A percentile compares a stretch with the other conserved stretches of the same genome.
These are phyloP conservation scores for Tetanocera ferruginea DNA, from an alignment of 2,888 invertebrate genomes.

Conservation along the genomic window DNA sequence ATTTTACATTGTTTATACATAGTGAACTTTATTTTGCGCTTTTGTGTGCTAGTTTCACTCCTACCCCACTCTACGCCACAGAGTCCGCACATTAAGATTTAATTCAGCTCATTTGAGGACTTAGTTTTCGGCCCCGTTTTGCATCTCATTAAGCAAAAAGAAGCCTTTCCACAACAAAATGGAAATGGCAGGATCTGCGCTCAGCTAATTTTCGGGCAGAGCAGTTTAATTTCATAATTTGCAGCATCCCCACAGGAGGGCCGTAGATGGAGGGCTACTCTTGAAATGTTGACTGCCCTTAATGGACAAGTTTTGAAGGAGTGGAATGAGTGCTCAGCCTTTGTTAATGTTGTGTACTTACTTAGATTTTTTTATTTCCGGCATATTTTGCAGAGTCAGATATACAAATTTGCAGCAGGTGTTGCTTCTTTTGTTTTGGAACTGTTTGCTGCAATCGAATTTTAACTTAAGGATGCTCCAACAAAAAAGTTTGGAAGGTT, in stretches of 20 bases:
- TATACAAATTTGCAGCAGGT: too few relatives aligned
- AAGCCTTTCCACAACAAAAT: background rate
- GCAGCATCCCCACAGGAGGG: background rate
- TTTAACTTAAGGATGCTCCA: too few relatives aligned
- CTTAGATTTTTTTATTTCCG: too few relatives aligned
- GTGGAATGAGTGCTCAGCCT: too few relatives aligned
- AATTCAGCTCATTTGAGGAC: slow-evolving; percentile 23
- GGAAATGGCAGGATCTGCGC: background rate
- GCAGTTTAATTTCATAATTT: slow-evolving; percentile 23
- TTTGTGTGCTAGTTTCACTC: background rate
- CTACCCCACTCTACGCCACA: background rate
- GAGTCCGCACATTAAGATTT: slow-evolving; percentile 28
- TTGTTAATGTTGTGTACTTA: too few relatives aligned
- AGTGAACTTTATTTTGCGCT: slow-evolving; percentile 24
- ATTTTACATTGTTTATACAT: background rate
- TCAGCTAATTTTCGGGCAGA: slow-evolving; percentile 18
- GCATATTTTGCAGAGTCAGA: too few relatives aligned
- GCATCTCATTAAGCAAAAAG: slow-evolving; percentile 12
- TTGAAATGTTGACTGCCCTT: too few relatives aligned
- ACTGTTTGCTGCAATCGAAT: too few relatives aligned
- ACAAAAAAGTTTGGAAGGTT: too few relatives aligned
- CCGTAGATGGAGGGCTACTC: too few relatives aligned
- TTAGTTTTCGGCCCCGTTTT: slow-evolving; percentile 7
- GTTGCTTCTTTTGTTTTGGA: too few relatives aligned
- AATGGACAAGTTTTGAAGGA: too few relatives aligned